Percentiles rank a stretch among this genome's conserved stretches.
phyloP scores from a whole-genome alignment of 2,113 vertebrate genomes.

The Amia ocellicauda region DNA sequence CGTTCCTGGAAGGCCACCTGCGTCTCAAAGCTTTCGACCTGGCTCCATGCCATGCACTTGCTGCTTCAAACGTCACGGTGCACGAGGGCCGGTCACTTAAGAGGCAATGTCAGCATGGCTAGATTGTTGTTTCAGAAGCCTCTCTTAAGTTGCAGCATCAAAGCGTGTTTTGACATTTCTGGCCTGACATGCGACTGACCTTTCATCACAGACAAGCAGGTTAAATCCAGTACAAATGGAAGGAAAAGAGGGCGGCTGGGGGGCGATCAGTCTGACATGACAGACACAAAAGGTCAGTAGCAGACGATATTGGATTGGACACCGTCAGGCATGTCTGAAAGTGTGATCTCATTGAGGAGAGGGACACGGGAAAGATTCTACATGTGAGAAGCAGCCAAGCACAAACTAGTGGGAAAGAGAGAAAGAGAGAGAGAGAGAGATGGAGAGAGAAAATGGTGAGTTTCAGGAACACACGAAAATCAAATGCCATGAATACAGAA shows the following conservation, averaged over 20 bases:
- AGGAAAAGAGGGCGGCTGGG: neutral
- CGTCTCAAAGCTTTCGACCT: neutral
- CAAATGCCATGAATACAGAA: too few relatives aligned
- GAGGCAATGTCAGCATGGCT: neutral
- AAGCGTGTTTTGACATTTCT: conserved; percentile 20
- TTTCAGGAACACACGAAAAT: too few relatives aligned
- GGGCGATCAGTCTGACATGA: neutral
- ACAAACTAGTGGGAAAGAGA: too few relatives aligned
- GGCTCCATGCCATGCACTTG: neutral
- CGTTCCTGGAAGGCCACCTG: neutral
- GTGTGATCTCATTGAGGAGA: too few relatives aligned
- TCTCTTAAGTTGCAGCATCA: conserved; percentile 2
- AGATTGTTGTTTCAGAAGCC: neutral
- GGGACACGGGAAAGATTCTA: too few relatives aligned
- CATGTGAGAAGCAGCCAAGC: too few relatives aligned
- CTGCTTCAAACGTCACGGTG: too few relatives aligned
- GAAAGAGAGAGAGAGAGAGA: too few relatives aligned
- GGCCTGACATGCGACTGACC: conserved; percentile 9
- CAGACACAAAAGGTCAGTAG: neutral
- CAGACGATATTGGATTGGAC: conserved; percentile 4
- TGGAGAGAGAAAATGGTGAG: too few relatives aligned
- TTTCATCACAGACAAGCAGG: conserved; percentile 13
- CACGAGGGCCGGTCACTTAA: neutral
- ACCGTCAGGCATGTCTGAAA: neutral
- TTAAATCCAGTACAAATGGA: conserved; percentile 13